Evolutionary conservation across 1,140 invertebrate genomes (phyloP).

Genomic region (Bombus soroeensis): DNA sequence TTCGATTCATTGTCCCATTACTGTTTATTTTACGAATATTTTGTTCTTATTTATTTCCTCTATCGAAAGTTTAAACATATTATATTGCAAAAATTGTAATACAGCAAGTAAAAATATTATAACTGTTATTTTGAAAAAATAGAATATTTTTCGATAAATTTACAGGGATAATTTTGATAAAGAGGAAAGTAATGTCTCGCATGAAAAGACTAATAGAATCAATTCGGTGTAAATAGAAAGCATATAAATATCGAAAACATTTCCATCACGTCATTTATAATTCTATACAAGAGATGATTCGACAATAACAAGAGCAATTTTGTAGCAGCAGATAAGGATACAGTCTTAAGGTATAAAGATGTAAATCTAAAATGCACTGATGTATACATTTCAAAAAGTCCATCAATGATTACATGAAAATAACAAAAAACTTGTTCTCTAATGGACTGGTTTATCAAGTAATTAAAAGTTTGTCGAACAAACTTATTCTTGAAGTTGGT

Average conservation of each 20-base stretch:
- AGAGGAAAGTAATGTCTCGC: too few relatives aligned
- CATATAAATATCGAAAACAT: not conserved
- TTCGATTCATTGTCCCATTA: too few relatives aligned
- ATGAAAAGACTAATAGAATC: conserved; percentile 29
- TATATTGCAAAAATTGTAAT: too few relatives aligned
- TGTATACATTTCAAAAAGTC: conserved; percentile 20
- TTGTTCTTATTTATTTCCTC: too few relatives aligned
- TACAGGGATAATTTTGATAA: too few relatives aligned
- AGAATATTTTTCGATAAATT: too few relatives aligned
- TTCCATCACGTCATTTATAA: not conserved
- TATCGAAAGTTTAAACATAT: too few relatives aligned
- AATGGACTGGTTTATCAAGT: conserved; percentile 67
- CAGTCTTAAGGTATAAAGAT: conserved; percentile 46
- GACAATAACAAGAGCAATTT: conserved; percentile 25
- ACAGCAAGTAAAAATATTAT: too few relatives aligned
- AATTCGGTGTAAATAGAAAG: not conserved
- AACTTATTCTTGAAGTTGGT: conserved; percentile 76
- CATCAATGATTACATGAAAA: not conserved
- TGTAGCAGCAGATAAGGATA: not conserved
- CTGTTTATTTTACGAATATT: too few relatives aligned
- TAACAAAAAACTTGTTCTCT: conserved; percentile 4
- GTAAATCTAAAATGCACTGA: conserved; percentile 28
- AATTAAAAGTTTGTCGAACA: conserved; percentile 78
- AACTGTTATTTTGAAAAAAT: too few relatives aligned
- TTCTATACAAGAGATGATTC: not conserved